phyloP scores from a whole-genome alignment of 2,113 vertebrate genomes.

The Diglossa brunneiventris region DNA sequence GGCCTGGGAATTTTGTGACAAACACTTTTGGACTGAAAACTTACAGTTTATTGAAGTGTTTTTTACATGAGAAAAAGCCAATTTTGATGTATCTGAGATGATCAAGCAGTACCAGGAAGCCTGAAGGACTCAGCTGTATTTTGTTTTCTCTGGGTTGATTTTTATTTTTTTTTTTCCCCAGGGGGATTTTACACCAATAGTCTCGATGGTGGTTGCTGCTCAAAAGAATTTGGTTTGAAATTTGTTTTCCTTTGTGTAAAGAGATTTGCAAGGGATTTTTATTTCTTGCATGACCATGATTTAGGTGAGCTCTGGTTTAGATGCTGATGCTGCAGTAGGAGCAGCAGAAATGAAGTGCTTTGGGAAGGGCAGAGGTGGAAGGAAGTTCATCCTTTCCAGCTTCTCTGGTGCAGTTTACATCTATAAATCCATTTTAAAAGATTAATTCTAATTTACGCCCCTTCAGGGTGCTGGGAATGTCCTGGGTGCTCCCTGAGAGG shows the following conservation, averaged over 20 bases:
- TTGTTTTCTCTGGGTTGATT: not conserved
- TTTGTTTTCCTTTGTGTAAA: not conserved
- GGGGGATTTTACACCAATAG: not conserved
- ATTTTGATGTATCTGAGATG: not conserved
- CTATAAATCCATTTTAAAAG: too few species aligned
- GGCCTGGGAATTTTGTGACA: not conserved
- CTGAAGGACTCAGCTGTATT: not conserved
- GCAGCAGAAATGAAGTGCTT: not conserved
- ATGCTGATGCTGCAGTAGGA: not conserved
- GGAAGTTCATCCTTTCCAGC: not conserved
- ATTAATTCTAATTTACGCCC: not conserved
- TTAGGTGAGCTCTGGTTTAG: not conserved
- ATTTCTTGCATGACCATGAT: not conserved
- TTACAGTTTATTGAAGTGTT: not conserved
- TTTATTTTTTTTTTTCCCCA: not conserved
- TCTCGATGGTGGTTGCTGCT: not conserved
- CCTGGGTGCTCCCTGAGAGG: not conserved
- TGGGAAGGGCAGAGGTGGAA: not conserved
- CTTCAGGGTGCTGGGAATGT: not conserved
- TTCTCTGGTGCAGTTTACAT: not conserved
- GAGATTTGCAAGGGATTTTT: not conserved
- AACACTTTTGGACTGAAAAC: not conserved
- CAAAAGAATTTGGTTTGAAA: not conserved
- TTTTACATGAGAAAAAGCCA: not conserved
- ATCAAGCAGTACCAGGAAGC: not conserved